phyloP scores from a whole-genome alignment of 2,113 vertebrate species.

The Eurypyga helias region DNA sequence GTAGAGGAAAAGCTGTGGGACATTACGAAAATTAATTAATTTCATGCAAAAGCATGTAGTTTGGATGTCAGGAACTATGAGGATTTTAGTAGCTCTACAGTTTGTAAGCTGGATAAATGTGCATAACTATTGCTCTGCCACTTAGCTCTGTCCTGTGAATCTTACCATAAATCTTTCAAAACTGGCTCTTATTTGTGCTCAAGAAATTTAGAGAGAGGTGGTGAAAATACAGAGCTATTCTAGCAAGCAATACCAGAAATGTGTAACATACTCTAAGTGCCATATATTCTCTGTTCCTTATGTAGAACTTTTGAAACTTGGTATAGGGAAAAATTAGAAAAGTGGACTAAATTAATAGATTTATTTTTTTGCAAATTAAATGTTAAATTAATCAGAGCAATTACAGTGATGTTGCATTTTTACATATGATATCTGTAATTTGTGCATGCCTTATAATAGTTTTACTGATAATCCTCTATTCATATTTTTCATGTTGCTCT shows the following conservation, averaged over 20 bases:
- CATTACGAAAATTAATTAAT: slow-evolving; percentile 35
- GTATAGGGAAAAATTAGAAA: background rate
- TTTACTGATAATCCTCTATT: background rate
- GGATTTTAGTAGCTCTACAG: slow-evolving; percentile 3
- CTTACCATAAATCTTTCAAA: background rate
- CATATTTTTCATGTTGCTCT: background rate
- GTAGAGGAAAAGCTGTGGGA: background rate
- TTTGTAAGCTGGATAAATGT: slow-evolving; percentile 29
- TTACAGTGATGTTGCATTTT: background rate
- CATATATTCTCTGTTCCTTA: background rate
- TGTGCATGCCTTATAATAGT: background rate
- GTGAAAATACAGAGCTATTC: background rate
- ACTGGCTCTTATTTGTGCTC: background rate
- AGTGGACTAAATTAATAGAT: background rate
- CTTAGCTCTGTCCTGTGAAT: slow-evolving; percentile 5
- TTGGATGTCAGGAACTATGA: background rate
- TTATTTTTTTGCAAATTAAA: background rate
- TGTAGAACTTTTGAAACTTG: background rate
- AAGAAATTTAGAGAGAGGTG: background rate
- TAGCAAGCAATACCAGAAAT: background rate
- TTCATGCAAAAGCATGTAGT: slow-evolving; percentile 9
- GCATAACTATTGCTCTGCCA: background rate
- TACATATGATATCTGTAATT: background rate
- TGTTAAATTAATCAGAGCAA: background rate
- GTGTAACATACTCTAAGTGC: background rate